These are phyloP conservation scores for Campaea margaritaria DNA, from an alignment of 2,888 invertebrate species.

Conservation along the genomic window DNA sequence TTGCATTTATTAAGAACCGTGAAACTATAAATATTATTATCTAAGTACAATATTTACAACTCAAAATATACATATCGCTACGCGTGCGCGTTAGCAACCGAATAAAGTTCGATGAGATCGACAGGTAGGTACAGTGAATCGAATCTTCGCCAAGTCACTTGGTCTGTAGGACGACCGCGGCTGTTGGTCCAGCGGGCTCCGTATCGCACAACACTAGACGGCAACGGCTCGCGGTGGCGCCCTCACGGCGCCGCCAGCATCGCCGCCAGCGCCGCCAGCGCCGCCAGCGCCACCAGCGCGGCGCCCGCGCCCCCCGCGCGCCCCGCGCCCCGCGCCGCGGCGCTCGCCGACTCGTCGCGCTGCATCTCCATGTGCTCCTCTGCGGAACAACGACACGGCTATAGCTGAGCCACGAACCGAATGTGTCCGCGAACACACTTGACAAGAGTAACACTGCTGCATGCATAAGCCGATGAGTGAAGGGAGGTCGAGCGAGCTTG, in stretches of 20 bases:
- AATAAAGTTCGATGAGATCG: conserved; percentile 12
- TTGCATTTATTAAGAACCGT: conserved; percentile 1
- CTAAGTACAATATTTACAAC: conserved; percentile 50
- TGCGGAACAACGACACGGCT: conserved; percentile 32
- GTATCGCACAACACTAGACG: too few species aligned
- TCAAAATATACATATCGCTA: conserved; percentile 48
- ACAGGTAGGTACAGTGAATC: not conserved
- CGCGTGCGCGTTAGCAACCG: not conserved
- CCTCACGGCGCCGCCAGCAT: conserved; percentile 10
- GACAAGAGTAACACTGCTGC: too few species aligned
- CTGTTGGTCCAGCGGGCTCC: too few species aligned
- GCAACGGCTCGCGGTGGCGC: too few species aligned
- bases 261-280: conserved; percentile 12
- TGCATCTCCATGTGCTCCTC: conserved; percentile 87
- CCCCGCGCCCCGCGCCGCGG: conserved; percentile 6
- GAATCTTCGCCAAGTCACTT: not conserved
- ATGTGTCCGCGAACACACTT: too few species aligned
- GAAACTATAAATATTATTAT: conserved; percentile 33
- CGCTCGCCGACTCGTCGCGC: conserved; percentile 76
- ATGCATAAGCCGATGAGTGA: too few species aligned
- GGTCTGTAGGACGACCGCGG: too few species aligned
- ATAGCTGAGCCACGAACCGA: not conserved
- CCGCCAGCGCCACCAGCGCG: not conserved
- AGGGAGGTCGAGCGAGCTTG: too few species aligned
- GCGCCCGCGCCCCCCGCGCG: conserved; percentile 3